A percentile compares a stretch with the other conserved stretches of the same genome.
phyloP scores from a whole-genome alignment of 1,140 invertebrate genomes.

The Camponotus floridanus region DNA sequence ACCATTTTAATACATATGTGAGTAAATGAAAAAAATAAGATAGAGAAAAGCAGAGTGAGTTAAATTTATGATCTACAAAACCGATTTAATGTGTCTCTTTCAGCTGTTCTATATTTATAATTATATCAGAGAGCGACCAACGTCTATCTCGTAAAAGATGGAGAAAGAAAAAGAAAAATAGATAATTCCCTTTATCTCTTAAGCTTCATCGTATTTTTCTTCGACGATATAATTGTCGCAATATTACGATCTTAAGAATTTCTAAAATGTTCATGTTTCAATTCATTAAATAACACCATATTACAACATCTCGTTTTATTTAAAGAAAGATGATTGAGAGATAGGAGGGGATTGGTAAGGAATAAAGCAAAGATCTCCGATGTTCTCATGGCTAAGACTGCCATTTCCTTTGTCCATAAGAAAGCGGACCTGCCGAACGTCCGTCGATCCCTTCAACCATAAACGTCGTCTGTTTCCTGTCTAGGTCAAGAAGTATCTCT shows the following conservation, averaged over 20 bases:
- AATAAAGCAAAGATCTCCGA: slow-evolving; percentile 12
- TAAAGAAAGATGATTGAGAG: too few species aligned
- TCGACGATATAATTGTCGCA: background rate
- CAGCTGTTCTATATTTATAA: slow-evolving; percentile 79
- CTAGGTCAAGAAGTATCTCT: slow-evolving; percentile 54
- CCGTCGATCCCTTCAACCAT: slow-evolving; percentile 73
- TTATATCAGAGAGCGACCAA: slow-evolving; percentile 69
- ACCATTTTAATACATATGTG: background rate
- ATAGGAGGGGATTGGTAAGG: background rate
- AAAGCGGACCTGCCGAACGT: slow-evolving; percentile 74
- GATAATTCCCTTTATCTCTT: slow-evolving; percentile 13
- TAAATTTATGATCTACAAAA: slow-evolving; percentile 36
- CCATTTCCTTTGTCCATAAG: slow-evolving; percentile 58
- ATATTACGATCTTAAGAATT: background rate
- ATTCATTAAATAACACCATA: slow-evolving; percentile 32
- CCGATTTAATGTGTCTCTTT: slow-evolving; percentile 77
- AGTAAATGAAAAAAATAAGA: slow-evolving; percentile 37
- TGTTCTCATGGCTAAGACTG: background rate
- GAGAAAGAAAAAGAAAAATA: slow-evolving; percentile 48
- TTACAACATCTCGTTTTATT: slow-evolving; percentile 19
- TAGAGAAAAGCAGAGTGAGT: slow-evolving; percentile 3
- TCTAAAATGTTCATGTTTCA: background rate
- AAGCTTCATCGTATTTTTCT: slow-evolving; percentile 9
- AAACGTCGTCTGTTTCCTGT: slow-evolving; percentile 74
- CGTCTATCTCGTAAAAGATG: background rate